Percentiles rank a stretch among this genome's conserved stretches.
Conservation (phyloP, 2,113 vertebrate genomes). For the Lota lota region DNA sequence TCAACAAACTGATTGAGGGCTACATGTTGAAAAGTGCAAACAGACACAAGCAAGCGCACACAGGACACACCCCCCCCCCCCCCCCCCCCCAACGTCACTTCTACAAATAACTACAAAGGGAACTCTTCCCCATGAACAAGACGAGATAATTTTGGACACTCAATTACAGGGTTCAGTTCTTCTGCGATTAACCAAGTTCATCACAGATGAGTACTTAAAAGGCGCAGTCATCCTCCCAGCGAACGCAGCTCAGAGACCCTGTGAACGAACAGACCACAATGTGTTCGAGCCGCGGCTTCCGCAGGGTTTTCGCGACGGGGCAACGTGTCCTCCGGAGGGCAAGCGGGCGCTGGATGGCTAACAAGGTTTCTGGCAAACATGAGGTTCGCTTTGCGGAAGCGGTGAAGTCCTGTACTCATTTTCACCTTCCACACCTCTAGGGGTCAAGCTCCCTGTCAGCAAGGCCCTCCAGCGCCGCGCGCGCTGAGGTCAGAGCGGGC, state of each 20-base stretch:
- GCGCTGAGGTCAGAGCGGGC: too few species aligned
- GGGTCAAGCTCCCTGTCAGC: background rate
- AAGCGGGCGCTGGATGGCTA: background rate
- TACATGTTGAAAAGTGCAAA: background rate
- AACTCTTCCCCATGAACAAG: background rate
- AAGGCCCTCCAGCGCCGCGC: background rate
- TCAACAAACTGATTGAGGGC: slow-evolving; percentile 20
- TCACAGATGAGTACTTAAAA: slow-evolving; percentile 7
- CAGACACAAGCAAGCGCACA: background rate
- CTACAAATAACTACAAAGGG: slow-evolving; percentile 2
- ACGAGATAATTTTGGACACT: background rate
- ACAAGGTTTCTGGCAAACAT: background rate
- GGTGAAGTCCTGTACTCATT: slow-evolving; percentile 20
- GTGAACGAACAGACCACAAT: background rate
- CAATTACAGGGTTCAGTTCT: background rate
- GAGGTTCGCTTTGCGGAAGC: background rate
- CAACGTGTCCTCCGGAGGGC: background rate
- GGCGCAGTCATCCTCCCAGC: background rate
- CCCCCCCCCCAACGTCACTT: background rate
- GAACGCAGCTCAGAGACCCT: background rate
- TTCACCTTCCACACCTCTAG: slow-evolving; percentile 18
- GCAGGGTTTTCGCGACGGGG: background rate
- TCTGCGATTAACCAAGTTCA: slow-evolving; percentile 1
- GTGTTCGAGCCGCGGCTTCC: background rate
- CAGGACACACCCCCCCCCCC: background rate